A percentile compares a stretch with the other conserved stretches of the same genome.
Evolutionary conservation across 2,113 vertebrate genomes (phyloP).

Genomic region (Gadus macrocephalus): DNA sequence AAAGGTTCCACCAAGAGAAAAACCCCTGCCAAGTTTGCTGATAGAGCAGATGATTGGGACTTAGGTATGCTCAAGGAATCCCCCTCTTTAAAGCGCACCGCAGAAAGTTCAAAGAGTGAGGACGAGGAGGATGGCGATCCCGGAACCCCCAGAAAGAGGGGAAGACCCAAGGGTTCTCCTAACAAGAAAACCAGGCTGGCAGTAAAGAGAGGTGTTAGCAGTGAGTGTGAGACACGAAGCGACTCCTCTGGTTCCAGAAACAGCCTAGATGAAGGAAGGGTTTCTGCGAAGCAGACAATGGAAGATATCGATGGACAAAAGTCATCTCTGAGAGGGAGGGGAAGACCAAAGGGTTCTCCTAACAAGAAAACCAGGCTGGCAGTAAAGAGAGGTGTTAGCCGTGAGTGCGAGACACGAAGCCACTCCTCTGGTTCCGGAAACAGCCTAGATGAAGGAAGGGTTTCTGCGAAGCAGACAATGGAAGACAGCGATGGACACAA

Average conservation of each 20-base stretch:
- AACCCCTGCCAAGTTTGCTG: background rate
- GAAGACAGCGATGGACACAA: background rate
- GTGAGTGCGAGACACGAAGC: constrained; percentile 10
- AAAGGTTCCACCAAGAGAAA: constrained; percentile 19
- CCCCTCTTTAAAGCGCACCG: constrained; percentile 23
- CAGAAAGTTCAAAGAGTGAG: constrained; percentile 19
- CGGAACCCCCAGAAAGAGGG: constrained; percentile 39
- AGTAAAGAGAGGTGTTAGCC: background rate
- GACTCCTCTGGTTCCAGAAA: background rate
- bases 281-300: background rate
- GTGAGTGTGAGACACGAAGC: constrained; percentile 10
- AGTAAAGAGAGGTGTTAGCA: background rate
- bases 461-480: background rate
- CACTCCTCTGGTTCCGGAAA: background rate
- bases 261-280: background rate
- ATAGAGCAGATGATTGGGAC: constrained; percentile 7
- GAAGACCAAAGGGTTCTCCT: constrained; percentile 42
- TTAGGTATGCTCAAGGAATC: constrained; percentile 50
- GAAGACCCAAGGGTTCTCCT: constrained; percentile 42
- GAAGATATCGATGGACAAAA: background rate
- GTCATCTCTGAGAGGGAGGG: constrained; percentile 32
- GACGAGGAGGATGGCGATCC: constrained; percentile 28
- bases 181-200: constrained; percentile 23
- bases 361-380: constrained; percentile 23
- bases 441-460: background rate